phyloP scores from a whole-genome alignment of 2,797 vertebrate genomes.

The Sebastes kiyomatsui region DNA sequence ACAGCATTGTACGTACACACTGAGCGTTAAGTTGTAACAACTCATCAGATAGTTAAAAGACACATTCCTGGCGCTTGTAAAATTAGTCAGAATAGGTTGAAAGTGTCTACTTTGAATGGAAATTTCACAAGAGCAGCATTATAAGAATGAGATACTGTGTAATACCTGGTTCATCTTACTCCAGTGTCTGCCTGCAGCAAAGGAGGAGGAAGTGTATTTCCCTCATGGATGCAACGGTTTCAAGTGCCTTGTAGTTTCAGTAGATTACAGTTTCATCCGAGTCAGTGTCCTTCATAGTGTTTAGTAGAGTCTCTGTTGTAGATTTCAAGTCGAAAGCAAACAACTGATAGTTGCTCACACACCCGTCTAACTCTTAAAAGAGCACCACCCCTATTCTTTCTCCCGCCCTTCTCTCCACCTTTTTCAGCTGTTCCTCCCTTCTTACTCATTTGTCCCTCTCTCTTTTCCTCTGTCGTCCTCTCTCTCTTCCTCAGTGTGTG shows the following conservation, averaged over 20 bases:
- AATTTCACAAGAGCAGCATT: not conserved
- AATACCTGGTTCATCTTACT: conserved; percentile 66
- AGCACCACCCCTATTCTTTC: conserved; percentile 52
- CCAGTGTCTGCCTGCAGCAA: conserved; percentile 38
- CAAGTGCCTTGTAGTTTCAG: conserved; percentile 33
- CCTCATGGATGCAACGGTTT: conserved; percentile 28
- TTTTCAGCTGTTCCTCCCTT: conserved; percentile 50
- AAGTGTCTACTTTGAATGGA: not conserved
- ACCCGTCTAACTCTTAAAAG: conserved; percentile 28
- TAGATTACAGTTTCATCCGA: conserved; percentile 29
- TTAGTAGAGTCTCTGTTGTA: conserved; percentile 16
- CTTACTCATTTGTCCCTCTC: conserved; percentile 32
- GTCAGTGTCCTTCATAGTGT: not conserved
- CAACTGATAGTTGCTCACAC: conserved; percentile 40
- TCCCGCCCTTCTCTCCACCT: conserved; percentile 68
- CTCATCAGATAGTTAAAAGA: conserved; percentile 6
- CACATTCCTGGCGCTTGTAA: not conserved
- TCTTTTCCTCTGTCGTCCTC: conserved; percentile 6
- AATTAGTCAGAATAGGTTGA: not conserved
- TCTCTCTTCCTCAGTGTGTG: not conserved
- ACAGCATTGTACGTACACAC: conserved; percentile 33
- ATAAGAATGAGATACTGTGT: not conserved
- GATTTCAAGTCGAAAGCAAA: conserved; percentile 47
- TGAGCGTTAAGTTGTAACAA: conserved; percentile 5
- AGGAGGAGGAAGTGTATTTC: conserved; percentile 21